Percentiles rank a stretch among this genome's conserved stretches.
Conservation (phyloP, 2,888 invertebrate genomes). For the Rotaria macrura region DNA sequence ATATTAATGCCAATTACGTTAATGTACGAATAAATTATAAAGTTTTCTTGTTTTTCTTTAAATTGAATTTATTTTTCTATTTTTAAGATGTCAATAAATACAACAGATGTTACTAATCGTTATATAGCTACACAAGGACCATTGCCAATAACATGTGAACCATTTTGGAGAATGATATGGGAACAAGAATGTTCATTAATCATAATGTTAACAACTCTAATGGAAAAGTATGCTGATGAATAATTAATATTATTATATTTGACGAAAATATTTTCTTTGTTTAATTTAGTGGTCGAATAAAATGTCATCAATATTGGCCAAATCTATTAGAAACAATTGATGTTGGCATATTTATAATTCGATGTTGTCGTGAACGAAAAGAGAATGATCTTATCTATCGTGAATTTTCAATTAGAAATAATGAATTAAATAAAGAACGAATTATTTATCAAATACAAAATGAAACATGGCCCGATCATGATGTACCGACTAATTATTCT, state of each 20-base stretch:
- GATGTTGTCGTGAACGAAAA: neutral
- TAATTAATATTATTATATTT: neutral
- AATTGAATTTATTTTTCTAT: neutral
- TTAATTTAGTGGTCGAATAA: constrained; percentile 55
- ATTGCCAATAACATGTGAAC: constrained; percentile 74
- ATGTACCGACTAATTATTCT: constrained; percentile 81
- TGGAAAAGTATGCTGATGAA: neutral
- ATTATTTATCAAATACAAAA: constrained; percentile 91
- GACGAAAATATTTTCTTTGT: no score
- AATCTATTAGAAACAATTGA: constrained; percentile 61
- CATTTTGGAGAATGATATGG: constrained; percentile 68
- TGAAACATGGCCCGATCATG: constrained; percentile 81
- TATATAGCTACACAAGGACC: constrained; percentile 98
- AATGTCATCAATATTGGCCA: constrained; percentile 98
- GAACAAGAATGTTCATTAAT: constrained; percentile 25
- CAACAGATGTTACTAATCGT: constrained; percentile 73
- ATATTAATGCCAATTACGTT: constrained; percentile 94
- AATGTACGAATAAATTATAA: constrained; percentile 57
- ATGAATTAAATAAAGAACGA: constrained; percentile 59
- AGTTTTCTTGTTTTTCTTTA: neutral
- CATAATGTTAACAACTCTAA: neutral
- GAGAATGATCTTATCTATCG: neutral
- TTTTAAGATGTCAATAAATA: constrained; percentile 74
- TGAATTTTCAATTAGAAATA: neutral
- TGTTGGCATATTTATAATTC: constrained; percentile 42